Percentiles rank a stretch among this genome's conserved stretches.
Conservation (phyloP, 2,888 invertebrate species). For the Hesperia comma region DNA sequence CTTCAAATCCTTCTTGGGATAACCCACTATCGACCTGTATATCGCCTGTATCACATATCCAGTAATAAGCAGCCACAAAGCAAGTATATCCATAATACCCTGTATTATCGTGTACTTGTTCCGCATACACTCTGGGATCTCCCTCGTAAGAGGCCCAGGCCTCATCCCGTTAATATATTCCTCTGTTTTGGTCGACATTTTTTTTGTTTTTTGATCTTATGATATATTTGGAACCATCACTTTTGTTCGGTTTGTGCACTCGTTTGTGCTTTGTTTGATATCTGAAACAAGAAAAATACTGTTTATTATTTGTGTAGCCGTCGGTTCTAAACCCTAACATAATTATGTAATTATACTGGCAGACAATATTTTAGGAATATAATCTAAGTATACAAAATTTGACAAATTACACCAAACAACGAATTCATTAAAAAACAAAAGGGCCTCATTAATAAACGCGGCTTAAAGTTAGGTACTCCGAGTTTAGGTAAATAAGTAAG, state of each 20-base stretch:
- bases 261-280: neutral
- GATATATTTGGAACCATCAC: conserved; percentile 37
- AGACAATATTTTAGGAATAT: neutral
- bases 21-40: conserved; percentile 85
- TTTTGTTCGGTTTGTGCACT: neutral
- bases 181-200: conserved; percentile 66
- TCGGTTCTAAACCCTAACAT: too few relatives aligned
- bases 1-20: conserved; percentile 87
- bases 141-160: conserved; percentile 74
- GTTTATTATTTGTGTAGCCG: too few relatives aligned
- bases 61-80: conserved; percentile 77
- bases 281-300: neutral
- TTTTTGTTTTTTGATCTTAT: conserved; percentile 39
- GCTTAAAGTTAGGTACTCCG: too few relatives aligned
- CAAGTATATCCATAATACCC: conserved; percentile 82
- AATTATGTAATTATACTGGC: too few relatives aligned
- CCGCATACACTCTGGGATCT: conserved; percentile 79
- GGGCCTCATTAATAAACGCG: too few relatives aligned
- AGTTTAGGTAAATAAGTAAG: too few relatives aligned
- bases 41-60: conserved; percentile 82
- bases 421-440: too few relatives aligned
- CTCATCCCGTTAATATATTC: conserved; percentile 74
- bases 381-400: too few relatives aligned
- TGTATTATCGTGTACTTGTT: conserved; percentile 80
- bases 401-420: too few relatives aligned